phyloP scores from a whole-genome alignment of 2,888 invertebrate genomes.

The Ethmia dodecea region DNA sequence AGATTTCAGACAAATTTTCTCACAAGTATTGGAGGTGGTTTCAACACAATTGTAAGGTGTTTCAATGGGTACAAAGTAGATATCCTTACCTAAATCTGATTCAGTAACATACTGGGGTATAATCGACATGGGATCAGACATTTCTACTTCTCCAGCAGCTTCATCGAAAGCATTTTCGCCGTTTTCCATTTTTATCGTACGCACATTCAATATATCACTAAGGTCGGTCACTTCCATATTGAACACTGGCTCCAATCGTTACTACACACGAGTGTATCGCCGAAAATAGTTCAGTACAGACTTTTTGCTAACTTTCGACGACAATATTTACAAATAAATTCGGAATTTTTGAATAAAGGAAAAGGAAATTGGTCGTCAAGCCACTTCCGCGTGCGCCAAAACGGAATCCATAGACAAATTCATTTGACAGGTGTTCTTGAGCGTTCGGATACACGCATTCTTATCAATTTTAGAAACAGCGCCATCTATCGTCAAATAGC shows the following conservation, averaged over 20 bases:
- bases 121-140: conserved; percentile 50
- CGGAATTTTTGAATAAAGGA: conserved; percentile 60
- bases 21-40: no score
- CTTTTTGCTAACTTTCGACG: conserved; percentile 25
- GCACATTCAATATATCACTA: conserved; percentile 57
- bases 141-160: conserved; percentile 35
- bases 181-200: conserved; percentile 65
- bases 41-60: no score
- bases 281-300: no score
- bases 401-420: conserved; percentile 35
- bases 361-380: conserved; percentile 48
- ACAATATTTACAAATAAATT: conserved; percentile 30
- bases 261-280: no score
- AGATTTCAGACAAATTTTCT: no score
- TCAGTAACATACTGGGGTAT: conserved; percentile 70
- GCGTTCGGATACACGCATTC: conserved; percentile 4
- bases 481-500: no score
- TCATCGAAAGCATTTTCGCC: conserved; percentile 47
- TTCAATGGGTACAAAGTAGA: no score
- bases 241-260: no score
- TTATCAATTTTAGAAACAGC: no score
- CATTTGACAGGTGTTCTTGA: conserved; percentile 6
- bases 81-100: conserved; percentile 62
- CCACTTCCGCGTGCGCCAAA: conserved; percentile 70
- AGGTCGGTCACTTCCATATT: conserved; percentile 65